phyloP scores from a whole-genome alignment of 1,140 invertebrate species.

The Gyrodactylus bullatarudis region DNA sequence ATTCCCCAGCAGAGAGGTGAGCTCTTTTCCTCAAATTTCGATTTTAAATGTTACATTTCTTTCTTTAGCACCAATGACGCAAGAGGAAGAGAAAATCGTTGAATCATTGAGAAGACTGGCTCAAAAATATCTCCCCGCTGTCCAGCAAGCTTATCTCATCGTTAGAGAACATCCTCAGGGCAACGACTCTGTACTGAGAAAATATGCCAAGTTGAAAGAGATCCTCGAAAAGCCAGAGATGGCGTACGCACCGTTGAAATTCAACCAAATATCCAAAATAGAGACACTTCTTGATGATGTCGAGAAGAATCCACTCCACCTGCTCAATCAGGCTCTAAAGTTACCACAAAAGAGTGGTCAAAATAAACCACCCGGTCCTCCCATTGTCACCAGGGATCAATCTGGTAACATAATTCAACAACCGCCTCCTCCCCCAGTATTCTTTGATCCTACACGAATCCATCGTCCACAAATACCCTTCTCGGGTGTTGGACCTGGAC shows the following conservation, averaged over 20 bases:
- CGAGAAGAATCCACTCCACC: neutral
- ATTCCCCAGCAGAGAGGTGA: no score
- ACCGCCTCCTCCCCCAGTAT: neutral
- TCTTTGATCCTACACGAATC: neutral
- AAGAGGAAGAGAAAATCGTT: neutral
- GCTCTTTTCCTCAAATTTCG: no score
- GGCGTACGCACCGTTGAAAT: neutral
- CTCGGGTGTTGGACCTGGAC: neutral
- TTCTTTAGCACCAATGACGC: neutral
- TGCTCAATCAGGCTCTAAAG: neutral
- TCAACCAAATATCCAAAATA: neutral
- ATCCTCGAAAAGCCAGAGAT: neutral
- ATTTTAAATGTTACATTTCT: neutral
- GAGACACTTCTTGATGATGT: neutral
- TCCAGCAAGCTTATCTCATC: neutral
- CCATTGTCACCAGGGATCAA: neutral
- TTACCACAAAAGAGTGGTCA: no score
- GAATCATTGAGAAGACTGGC: neutral
- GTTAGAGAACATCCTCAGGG: neutral
- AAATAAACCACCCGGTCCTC: neutral
- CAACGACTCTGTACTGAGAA: neutral
- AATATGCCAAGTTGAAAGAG: neutral
- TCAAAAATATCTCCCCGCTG: neutral
- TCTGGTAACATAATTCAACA: neutral
- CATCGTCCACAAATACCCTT: neutral